phyloP scores from a whole-genome alignment of 2,888 invertebrate species.

The Caenorhabditis drosophilae region DNA sequence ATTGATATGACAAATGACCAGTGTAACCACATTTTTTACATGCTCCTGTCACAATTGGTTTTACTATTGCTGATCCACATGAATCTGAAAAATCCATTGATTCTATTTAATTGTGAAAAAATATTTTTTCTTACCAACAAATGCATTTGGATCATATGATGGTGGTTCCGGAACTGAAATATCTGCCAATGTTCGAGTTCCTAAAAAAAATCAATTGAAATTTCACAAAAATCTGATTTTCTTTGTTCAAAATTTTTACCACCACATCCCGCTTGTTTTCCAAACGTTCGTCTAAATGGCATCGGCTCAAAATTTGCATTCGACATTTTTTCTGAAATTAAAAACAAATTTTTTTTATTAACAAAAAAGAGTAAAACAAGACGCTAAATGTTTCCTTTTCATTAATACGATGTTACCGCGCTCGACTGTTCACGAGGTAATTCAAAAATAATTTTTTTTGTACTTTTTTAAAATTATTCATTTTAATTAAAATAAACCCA shows the following conservation, averaged over 20 bases:
- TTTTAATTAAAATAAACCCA: too few relatives aligned
- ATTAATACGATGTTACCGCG: too few relatives aligned
- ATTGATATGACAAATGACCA: slow-evolving; percentile 72
- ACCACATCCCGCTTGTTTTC: slow-evolving; percentile 4
- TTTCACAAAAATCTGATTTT: too few relatives aligned
- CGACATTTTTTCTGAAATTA: slow-evolving; percentile 33
- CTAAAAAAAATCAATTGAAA: too few relatives aligned
- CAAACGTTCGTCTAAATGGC: slow-evolving; percentile 50
- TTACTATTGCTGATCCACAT: slow-evolving; percentile 43
- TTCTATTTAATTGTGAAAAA: not conserved
- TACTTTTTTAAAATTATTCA: too few relatives aligned
- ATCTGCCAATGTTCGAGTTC: slow-evolving; percentile 17
- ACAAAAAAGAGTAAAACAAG: too few relatives aligned
- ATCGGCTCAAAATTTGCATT: slow-evolving; percentile 50
- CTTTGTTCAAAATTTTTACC: not conserved
- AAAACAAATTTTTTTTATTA: not conserved
- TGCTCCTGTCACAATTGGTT: slow-evolving; percentile 56
- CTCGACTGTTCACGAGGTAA: too few relatives aligned
- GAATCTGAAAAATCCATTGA: slow-evolving; percentile 34
- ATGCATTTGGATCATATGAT: slow-evolving; percentile 25
- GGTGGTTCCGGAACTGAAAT: slow-evolving; percentile 15
- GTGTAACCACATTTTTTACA: slow-evolving; percentile 68
- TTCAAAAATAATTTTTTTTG: too few relatives aligned
- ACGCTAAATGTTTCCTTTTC: too few relatives aligned
- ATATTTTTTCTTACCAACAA: slow-evolving; percentile 29